These are phyloP conservation scores for Mola mola DNA, from an alignment of 2,113 vertebrate species.

Conservation along the genomic window DNA sequence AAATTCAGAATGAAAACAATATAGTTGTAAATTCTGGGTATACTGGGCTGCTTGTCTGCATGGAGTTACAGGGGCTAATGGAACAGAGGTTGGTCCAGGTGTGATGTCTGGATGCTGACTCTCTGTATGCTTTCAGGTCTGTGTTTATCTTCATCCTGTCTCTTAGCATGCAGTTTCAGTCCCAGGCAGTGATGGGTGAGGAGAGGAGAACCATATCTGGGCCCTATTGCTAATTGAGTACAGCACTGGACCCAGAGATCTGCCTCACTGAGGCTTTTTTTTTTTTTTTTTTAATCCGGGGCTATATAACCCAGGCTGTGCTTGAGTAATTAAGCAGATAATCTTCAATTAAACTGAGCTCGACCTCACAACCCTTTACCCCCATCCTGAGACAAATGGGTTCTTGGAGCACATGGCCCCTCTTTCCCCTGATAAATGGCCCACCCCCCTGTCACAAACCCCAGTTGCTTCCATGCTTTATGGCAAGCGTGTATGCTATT, in stretches of 20 bases:
- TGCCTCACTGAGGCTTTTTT: conserved; percentile 67
- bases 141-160: conserved; percentile 50
- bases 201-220: conserved; percentile 60
- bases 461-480: conserved; percentile 47
- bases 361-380: conserved; percentile 61
- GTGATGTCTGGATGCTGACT: conserved; percentile 19
- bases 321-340: conserved; percentile 85
- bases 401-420: conserved; percentile 43
- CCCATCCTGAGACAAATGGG: conserved; percentile 70
- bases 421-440: conserved; percentile 72
- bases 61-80: neutral
- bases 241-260: conserved; percentile 72
- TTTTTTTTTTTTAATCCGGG: conserved; percentile 77
- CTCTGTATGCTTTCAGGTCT: conserved; percentile 10
- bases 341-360: conserved; percentile 82
- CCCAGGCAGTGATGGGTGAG: conserved; percentile 46
- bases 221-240: conserved; percentile 73
- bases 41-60: neutral
- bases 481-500: conserved; percentile 34
- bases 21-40: neutral
- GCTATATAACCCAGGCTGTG: conserved; percentile 77
- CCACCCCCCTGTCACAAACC: conserved; percentile 44
- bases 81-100: conserved; percentile 18
- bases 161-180: conserved; percentile 64
- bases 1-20: neutral